Conservation (phyloP, 2,797 vertebrate genomes). For the Sebastolobus altivelis region DNA sequence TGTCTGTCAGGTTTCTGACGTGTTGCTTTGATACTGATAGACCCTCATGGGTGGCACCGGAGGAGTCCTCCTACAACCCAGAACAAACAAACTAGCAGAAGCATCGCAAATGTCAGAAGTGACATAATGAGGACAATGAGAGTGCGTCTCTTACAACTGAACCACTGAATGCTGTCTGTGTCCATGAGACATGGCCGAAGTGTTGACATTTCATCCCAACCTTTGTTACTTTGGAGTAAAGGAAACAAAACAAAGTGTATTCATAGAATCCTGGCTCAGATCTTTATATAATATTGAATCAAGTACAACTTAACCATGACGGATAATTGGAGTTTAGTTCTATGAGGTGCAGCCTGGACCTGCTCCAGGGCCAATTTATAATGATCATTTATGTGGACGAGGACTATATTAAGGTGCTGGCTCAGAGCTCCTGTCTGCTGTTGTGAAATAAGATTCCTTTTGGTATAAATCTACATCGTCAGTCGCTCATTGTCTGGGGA, state of each 20-base stretch:
- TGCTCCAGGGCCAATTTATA: slow-evolving; percentile 15
- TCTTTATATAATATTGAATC: background rate
- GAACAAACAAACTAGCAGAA: slow-evolving; percentile 70
- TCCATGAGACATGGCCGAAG: slow-evolving; percentile 32
- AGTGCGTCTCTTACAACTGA: slow-evolving; percentile 58
- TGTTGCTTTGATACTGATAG: slow-evolving; percentile 77
- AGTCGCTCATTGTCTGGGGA: background rate
- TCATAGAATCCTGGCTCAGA: background rate
- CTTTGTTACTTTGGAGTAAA: background rate
- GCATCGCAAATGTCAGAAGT: slow-evolving; percentile 70
- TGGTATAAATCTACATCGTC: background rate
- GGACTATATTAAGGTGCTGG: background rate
- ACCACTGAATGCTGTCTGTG: slow-evolving; percentile 35
- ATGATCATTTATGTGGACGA: slow-evolving; percentile 7
- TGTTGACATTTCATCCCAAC: slow-evolving; percentile 29
- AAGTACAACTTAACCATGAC: background rate
- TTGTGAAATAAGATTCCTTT: background rate
- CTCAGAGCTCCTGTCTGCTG: slow-evolving; percentile 3
- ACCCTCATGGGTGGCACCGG: slow-evolving; percentile 69
- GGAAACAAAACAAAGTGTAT: slow-evolving; percentile 16
- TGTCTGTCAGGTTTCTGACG: slow-evolving; percentile 72
- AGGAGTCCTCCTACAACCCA: slow-evolving; percentile 68
- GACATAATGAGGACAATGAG: slow-evolving; percentile 83
- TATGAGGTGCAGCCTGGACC: background rate
- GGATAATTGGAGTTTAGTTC: background rate